These are phyloP conservation scores for Gorsachius goisagi DNA, from an alignment of 2,113 vertebrate species.

Conservation along the genomic window DNA sequence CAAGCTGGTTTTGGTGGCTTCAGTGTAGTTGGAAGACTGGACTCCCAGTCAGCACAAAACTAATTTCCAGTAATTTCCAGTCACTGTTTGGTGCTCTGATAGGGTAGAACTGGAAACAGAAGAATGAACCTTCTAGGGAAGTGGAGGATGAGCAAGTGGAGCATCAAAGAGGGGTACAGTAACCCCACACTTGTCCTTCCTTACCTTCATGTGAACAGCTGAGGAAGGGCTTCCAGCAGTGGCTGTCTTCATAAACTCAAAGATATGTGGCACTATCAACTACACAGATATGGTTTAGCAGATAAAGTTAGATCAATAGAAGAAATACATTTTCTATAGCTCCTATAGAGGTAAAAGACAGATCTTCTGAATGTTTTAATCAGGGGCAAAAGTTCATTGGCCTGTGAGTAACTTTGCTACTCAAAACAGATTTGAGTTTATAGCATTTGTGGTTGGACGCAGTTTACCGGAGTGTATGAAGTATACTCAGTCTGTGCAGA, in stretches of 20 bases:
- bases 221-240: neutral
- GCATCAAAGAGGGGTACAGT: rapidly evolving
- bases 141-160: neutral
- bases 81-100: neutral
- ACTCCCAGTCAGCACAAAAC: neutral
- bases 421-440: neutral
- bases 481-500: neutral
- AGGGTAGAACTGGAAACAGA: neutral
- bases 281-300: neutral
- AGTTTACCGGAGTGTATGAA: neutral
- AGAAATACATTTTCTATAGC: neutral
- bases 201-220: neutral
- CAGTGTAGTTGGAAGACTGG: neutral
- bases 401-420: neutral
- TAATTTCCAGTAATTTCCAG: neutral
- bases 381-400: neutral
- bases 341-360: neutral
- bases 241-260: neutral
- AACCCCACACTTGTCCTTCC: neutral
- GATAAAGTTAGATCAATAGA: neutral
- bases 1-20: neutral
- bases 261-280: neutral
- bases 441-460: neutral
- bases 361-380: neutral
- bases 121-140: neutral